Conservation (phyloP, 2,797 vertebrate species). For the Hipposideros larvatus region DNA sequence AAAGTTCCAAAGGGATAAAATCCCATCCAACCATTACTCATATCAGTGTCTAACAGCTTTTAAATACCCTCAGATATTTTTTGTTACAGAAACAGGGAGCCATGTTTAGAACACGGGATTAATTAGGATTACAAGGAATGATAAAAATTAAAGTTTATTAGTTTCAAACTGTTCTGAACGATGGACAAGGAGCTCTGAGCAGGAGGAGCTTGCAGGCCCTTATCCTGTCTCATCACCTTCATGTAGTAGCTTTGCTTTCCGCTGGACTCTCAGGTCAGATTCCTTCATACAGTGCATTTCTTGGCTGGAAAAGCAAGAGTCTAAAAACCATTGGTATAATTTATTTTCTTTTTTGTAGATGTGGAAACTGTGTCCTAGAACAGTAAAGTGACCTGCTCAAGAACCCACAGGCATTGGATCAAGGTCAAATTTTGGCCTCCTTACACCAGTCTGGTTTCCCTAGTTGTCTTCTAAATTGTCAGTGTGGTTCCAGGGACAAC, state of each 20-base stretch:
- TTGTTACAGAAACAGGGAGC: neutral
- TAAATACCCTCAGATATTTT: slow-evolving; percentile 52
- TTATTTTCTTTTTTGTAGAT: slow-evolving; percentile 46
- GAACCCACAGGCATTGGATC: neutral
- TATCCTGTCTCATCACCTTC: neutral
- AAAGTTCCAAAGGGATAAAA: slow-evolving; percentile 51
- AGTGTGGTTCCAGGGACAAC: neutral
- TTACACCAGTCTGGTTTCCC: neutral
- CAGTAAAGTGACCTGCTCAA: neutral
- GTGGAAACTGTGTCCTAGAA: neutral
- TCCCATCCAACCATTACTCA: slow-evolving; percentile 1
- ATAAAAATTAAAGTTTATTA: slow-evolving; percentile 15
- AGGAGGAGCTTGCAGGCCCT: neutral
- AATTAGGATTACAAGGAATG: slow-evolving; percentile 24
- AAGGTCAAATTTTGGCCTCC: neutral
- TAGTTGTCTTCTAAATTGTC: slow-evolving; percentile 24
- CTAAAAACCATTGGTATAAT: neutral
- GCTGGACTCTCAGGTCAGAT: neutral
- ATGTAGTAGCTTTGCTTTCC: neutral
- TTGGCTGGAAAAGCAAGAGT: neutral
- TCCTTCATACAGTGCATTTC: neutral
- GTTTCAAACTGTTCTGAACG: neutral
- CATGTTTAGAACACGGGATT: slow-evolving; percentile 30
- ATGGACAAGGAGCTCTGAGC: neutral
- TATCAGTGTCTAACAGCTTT: slow-evolving; percentile 32